phyloP scores from a whole-genome alignment of 1,140 invertebrate genomes.

The Nasonia giraulti region DNA sequence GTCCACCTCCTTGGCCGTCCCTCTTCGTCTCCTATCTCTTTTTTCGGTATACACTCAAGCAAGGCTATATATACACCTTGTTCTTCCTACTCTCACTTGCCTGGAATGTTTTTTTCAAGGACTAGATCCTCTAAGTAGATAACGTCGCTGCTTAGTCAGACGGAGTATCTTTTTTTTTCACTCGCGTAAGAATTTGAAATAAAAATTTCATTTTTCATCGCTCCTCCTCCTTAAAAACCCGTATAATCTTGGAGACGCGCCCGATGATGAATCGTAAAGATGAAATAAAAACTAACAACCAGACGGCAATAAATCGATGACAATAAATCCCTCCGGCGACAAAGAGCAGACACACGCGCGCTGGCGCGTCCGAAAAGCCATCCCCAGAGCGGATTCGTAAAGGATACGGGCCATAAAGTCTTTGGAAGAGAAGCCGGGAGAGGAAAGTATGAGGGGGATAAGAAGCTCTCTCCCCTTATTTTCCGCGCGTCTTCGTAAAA shows the following conservation, averaged over 20 bases:
- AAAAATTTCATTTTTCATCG: no score
- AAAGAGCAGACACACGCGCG: background rate
- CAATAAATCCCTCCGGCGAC: no score
- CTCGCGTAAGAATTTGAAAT: no score
- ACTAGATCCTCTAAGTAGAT: background rate
- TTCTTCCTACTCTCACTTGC: background rate
- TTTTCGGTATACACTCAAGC: background rate
- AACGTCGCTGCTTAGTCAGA: no score
- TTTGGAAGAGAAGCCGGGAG: background rate
- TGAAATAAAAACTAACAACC: no score
- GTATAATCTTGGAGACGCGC: no score
- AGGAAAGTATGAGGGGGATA: background rate
- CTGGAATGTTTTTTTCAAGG: background rate
- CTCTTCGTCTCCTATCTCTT: background rate
- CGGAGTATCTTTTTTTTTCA: no score
- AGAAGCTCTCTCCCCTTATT: background rate
- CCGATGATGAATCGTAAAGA: no score
- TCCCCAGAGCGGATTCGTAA: background rate
- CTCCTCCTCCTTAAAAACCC: no score
- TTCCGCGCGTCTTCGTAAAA: background rate
- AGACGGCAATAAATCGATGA: no score
- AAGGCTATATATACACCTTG: background rate
- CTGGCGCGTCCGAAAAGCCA: background rate
- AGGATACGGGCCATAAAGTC: conserved; percentile 5
- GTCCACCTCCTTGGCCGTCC: background rate